Evolutionary conservation across 2,113 vertebrate genomes (phyloP).

Genomic region (Garra rufa): DNA sequence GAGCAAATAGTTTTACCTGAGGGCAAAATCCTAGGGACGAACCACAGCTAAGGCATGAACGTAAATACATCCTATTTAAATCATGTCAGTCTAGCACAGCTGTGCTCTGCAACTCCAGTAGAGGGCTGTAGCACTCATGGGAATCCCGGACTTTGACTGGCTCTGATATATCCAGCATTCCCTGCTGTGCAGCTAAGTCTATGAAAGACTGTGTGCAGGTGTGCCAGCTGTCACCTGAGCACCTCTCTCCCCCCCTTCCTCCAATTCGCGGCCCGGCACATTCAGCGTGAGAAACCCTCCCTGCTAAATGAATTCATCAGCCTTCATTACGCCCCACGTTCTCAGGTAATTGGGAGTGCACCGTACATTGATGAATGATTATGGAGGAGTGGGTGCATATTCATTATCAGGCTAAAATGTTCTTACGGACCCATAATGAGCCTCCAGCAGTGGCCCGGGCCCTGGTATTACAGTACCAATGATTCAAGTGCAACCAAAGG

Average conservation of each 20-base stretch:
- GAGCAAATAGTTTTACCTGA: too few species aligned
- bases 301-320: slow-evolving; percentile 61
- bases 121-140: slow-evolving; percentile 40
- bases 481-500: not conserved
- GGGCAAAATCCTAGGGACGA: too few species aligned
- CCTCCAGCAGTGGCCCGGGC: slow-evolving; percentile 29
- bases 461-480: not conserved
- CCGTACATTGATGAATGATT: slow-evolving; percentile 60
- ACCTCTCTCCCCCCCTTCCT: not conserved
- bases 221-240: slow-evolving; percentile 52
- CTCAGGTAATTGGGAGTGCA: slow-evolving; percentile 52
- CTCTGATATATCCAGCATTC: slow-evolving; percentile 11
- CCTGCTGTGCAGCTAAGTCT: not conserved
- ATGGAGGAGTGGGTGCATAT: slow-evolving; percentile 50
- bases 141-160: not conserved
- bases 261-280: not conserved
- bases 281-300: slow-evolving; percentile 22
- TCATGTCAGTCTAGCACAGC: not conserved
- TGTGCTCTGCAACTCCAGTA: slow-evolving; percentile 39
- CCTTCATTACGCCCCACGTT: slow-evolving; percentile 54
- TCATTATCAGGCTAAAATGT: slow-evolving; percentile 57
- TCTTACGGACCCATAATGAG: slow-evolving; percentile 54
- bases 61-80: not conserved
- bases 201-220: slow-evolving; percentile 44
- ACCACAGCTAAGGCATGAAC: too few species aligned